A percentile compares a stretch with the other conserved stretches of the same genome.
These are phyloP conservation scores for Megathymus violae DNA, from an alignment of 1,140 invertebrate genomes.

Conservation along the genomic window DNA sequence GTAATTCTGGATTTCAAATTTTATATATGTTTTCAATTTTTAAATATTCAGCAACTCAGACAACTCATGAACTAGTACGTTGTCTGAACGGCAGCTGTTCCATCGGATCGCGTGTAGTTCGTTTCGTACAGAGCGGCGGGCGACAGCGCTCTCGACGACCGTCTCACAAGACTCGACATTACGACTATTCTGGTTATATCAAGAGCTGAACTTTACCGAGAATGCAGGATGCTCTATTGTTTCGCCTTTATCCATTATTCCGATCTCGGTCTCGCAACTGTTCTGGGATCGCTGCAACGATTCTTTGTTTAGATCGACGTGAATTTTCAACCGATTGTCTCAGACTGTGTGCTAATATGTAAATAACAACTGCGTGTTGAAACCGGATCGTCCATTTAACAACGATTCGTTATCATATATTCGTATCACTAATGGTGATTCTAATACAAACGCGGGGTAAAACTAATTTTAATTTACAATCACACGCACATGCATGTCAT, in stretches of 20 bases:
- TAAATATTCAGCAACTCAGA: too few relatives aligned
- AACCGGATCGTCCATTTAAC: too few relatives aligned
- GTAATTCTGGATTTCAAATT: too few relatives aligned
- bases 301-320: constrained; percentile 10
- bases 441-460: too few relatives aligned
- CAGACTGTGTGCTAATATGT: constrained; percentile 1
- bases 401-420: too few relatives aligned
- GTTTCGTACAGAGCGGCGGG: too few relatives aligned
- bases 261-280: constrained; percentile 19
- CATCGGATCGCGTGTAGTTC: not conserved
- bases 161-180: constrained; percentile 39
- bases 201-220: constrained; percentile 54
- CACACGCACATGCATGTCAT: too few relatives aligned
- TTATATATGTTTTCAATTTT: too few relatives aligned
- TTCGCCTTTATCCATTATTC: constrained; percentile 28
- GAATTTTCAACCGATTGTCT: constrained; percentile 1
- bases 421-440: too few relatives aligned
- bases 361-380: not conserved
- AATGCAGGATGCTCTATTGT: constrained; percentile 37
- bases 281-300: constrained; percentile 6
- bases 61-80: too few relatives aligned
- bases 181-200: constrained; percentile 47
- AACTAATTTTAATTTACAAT: too few relatives aligned
- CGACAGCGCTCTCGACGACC: constrained; percentile 19
- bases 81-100: not conserved